Conservation (phyloP, 2,888 invertebrate genomes). For the Hanleya hanleyi region DNA sequence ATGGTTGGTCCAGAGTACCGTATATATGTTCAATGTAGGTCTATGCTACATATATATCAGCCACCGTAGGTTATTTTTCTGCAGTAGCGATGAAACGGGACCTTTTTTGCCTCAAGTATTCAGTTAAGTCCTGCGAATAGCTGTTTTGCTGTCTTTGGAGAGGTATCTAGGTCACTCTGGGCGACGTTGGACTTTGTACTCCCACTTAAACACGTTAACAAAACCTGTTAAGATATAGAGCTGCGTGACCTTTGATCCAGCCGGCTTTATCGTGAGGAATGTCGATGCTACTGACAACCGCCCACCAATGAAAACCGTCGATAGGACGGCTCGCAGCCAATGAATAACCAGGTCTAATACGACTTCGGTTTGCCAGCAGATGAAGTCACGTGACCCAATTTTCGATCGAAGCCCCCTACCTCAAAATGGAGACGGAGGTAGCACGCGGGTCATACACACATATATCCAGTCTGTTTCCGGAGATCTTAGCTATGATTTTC, state of each 20-base stretch:
- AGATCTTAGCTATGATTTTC: conserved; percentile 93
- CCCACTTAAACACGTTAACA: too few relatives aligned
- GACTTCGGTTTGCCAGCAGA: background rate
- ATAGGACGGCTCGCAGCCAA: background rate
- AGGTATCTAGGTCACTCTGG: too few relatives aligned
- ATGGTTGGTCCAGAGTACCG: too few relatives aligned
- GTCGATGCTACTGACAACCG: background rate
- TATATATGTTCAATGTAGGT: too few relatives aligned
- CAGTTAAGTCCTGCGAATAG: too few relatives aligned
- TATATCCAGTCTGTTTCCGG: conserved; percentile 92
- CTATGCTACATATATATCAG: too few relatives aligned
- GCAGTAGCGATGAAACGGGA: too few relatives aligned
- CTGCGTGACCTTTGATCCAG: background rate
- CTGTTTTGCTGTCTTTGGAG: too few relatives aligned
- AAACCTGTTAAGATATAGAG: background rate
- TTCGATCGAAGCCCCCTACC: background rate
- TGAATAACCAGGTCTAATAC: background rate
- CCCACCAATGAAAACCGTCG: background rate
- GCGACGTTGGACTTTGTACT: too few relatives aligned
- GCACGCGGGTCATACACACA: conserved; percentile 67
- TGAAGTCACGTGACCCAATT: conserved; percentile 10
- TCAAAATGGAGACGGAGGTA: conserved; percentile 40
- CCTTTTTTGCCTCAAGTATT: too few relatives aligned
- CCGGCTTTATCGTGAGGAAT: background rate
- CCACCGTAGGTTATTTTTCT: too few relatives aligned